Conservation (phyloP, 1,140 invertebrate genomes). For the Camponotus vicinus region DNA sequence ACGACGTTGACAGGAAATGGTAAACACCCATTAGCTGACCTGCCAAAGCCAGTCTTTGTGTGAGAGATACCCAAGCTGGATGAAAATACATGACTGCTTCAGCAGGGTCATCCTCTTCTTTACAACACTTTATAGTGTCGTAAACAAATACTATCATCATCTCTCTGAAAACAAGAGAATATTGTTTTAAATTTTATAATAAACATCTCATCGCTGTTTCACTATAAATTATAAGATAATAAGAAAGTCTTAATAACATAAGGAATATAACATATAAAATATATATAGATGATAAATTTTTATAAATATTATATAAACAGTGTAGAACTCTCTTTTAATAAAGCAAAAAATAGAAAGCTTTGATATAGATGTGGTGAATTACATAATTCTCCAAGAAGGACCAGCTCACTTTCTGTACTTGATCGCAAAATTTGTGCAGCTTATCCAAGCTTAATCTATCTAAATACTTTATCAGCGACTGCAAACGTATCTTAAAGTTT, state of each 20-base stretch:
- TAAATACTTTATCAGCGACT: constrained; percentile 49
- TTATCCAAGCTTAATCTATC: constrained; percentile 60
- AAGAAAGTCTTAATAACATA: background rate
- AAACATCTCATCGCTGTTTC: constrained; percentile 2
- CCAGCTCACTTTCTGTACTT: background rate
- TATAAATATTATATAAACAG: background rate
- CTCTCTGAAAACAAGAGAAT: constrained; percentile 88
- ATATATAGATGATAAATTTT: background rate
- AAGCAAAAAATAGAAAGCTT: background rate
- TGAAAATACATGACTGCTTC: constrained; percentile 95
- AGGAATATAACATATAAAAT: background rate
- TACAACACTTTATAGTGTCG: constrained; percentile 91
- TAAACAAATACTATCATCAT: constrained; percentile 96
- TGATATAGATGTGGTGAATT: background rate
- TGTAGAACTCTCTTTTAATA: background rate
- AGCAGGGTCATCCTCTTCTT: constrained; percentile 94
- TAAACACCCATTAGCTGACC: constrained; percentile 94
- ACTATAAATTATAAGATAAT: constrained; percentile 8
- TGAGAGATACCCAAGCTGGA: constrained; percentile 94
- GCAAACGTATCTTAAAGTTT: constrained; percentile 21
- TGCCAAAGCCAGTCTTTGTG: constrained; percentile 92
- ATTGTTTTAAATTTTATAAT: background rate
- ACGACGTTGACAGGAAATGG: constrained; percentile 91
- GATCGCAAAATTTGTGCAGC: constrained; percentile 13
- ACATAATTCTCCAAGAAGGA: background rate